A percentile compares a stretch with the other conserved stretches of the same genome.
phyloP scores from a whole-genome alignment of 2,888 invertebrate species.

The Drosophila paramelanica region DNA sequence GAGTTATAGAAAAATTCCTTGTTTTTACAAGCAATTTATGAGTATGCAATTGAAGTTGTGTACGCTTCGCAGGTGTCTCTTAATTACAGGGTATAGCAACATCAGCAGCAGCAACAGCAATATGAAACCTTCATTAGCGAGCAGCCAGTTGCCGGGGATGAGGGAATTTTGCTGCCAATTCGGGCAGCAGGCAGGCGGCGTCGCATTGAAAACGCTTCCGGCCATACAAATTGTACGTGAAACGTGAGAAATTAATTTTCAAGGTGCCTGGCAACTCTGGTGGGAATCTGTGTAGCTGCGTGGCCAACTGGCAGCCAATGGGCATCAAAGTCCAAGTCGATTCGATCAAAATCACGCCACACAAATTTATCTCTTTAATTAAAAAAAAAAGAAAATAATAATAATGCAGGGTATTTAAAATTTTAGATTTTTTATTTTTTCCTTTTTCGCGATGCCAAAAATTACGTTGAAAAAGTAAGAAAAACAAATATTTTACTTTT shows the following conservation, averaged over 20 bases:
- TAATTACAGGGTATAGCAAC: constrained; percentile 26
- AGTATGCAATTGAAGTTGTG: too few relatives aligned
- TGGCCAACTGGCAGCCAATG: neutral
- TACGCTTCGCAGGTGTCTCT: neutral
- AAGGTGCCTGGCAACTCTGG: constrained; percentile 47
- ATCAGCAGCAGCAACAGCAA: constrained; percentile 43
- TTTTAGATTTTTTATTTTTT: too few relatives aligned
- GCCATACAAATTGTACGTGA: constrained; percentile 72
- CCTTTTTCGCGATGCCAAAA: too few relatives aligned
- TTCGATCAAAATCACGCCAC: constrained; percentile 9
- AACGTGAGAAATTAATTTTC: constrained; percentile 75
- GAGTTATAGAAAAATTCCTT: too few relatives aligned
- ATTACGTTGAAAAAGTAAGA: too few relatives aligned
- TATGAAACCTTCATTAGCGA: constrained; percentile 75
- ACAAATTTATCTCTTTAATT: neutral
- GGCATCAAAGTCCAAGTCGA: constrained; percentile 16
- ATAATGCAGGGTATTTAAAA: too few relatives aligned
- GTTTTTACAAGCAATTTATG: neutral
- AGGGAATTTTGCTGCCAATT: constrained; percentile 21
- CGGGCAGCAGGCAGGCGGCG: constrained; percentile 9
- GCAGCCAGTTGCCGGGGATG: constrained; percentile 15
- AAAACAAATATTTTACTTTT: too few relatives aligned
- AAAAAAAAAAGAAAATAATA: too few relatives aligned
- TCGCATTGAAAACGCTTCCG: constrained; percentile 72
- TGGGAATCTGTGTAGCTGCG: neutral